Conservation (phyloP, 2,113 vertebrate species). For the Eulemur macaco region DNA sequence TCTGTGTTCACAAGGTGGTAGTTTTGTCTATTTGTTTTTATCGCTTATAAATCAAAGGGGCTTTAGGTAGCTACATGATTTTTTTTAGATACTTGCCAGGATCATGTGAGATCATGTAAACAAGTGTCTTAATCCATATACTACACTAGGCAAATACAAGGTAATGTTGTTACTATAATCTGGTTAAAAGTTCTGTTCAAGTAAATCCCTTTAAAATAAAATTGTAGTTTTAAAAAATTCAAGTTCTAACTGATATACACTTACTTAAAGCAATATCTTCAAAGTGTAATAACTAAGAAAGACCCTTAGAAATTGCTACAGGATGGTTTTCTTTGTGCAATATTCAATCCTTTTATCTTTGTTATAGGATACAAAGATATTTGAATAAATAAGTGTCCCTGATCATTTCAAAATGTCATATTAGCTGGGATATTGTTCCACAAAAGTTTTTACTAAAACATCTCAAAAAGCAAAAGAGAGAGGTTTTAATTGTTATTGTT, state of each 20-base stretch:
- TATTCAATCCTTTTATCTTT: neutral
- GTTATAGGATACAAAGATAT: neutral
- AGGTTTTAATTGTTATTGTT: neutral
- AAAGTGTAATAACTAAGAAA: neutral
- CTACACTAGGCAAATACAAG: neutral
- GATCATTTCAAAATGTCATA: neutral
- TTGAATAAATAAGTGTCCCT: neutral
- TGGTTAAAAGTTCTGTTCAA: neutral
- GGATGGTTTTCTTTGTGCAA: neutral
- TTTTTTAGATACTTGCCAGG: neutral
- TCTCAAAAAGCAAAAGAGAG: neutral
- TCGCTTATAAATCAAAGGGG: neutral
- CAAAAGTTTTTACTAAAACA: neutral
- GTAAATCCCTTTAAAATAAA: neutral
- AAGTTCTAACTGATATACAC: neutral
- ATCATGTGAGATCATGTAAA: neutral
- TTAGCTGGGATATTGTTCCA: neutral
- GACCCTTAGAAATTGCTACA: neutral
- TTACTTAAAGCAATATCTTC: neutral
- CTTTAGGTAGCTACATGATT: neutral
- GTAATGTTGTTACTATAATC: neutral
- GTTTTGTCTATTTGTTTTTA: neutral
- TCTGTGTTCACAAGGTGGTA: neutral
- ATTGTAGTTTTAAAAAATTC: neutral
- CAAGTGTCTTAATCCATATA: neutral